Conservation (phyloP, 1,140 invertebrate genomes). For the Pseudomyrmex concolor region DNA sequence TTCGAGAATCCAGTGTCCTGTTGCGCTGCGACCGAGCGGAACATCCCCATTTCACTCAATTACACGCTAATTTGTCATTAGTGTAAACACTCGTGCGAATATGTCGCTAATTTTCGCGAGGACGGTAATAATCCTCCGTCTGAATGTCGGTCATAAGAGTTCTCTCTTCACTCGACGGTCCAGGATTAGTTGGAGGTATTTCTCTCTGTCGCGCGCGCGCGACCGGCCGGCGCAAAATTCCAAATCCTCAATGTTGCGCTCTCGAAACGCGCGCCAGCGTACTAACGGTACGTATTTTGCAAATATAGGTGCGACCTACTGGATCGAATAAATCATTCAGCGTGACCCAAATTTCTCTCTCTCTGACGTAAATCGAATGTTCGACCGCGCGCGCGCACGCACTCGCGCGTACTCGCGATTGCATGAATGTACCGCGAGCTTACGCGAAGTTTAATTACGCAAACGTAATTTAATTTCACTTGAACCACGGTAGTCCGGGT, state of each 20-base stretch:
- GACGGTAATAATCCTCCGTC: constrained; percentile 21
- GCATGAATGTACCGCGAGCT: constrained; percentile 45
- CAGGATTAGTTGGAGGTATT: constrained; percentile 20
- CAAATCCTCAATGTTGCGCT: constrained; percentile 32
- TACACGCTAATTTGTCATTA: constrained; percentile 25
- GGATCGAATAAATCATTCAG: constrained; percentile 62
- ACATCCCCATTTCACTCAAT: background rate
- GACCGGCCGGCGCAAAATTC: constrained; percentile 28
- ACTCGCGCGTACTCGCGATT: constrained; percentile 16
- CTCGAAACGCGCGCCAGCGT: constrained; percentile 6
- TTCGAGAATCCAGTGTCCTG: background rate
- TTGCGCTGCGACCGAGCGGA: background rate
- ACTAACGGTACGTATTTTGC: constrained; percentile 33
- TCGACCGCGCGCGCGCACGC: background rate
- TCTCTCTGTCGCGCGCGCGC: constrained; percentile 24
- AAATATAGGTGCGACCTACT: constrained; percentile 61
- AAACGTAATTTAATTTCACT: constrained; percentile 29
- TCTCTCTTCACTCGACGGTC: constrained; percentile 1
- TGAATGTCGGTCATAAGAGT: background rate
- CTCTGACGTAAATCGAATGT: constrained; percentile 32
- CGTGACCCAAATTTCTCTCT: constrained; percentile 52
- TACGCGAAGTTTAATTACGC: constrained; percentile 58
- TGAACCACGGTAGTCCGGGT: constrained; percentile 15
- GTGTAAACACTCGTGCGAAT: background rate
- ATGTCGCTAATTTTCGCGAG: constrained; percentile 20